Conservation (phyloP, 2,113 vertebrate species). For the Bubo blakistoni region DNA sequence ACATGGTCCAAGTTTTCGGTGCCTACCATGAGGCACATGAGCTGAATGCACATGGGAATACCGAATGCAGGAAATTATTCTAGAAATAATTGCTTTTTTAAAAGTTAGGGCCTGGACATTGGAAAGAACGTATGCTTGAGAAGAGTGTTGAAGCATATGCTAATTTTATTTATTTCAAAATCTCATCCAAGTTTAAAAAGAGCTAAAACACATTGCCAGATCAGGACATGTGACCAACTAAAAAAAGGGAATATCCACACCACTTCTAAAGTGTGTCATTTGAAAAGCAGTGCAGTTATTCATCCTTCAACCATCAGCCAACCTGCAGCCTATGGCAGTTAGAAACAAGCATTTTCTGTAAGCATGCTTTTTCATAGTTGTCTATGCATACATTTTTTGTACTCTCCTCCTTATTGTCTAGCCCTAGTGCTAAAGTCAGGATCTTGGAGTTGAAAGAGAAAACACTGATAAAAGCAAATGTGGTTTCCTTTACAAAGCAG, state of each 20-base stretch:
- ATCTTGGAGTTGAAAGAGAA: not conserved
- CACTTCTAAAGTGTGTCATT: not conserved
- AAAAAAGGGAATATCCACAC: constrained; percentile 12
- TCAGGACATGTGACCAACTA: not conserved
- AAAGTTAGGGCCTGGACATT: not conserved
- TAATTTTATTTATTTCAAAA: constrained; percentile 16
- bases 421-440: not conserved
- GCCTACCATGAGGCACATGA: not conserved
- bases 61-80: not conserved
- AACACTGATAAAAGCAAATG: not conserved
- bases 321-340: not conserved
- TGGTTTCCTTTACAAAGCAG: not conserved
- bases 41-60: not conserved
- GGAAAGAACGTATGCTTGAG: not conserved
- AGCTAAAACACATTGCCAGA: not conserved
- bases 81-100: not conserved
- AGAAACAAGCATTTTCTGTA: not conserved
- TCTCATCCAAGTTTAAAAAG: not conserved
- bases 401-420: not conserved
- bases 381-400: not conserved
- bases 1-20: fast-evolving
- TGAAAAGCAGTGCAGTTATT: constrained; percentile 33
- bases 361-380: not conserved
- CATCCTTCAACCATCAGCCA: not conserved
- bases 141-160: not conserved